A percentile compares a stretch with the other conserved stretches of the same genome.
Evolutionary conservation across 1,140 invertebrate genomes (phyloP).

Genomic region (Cataglyphis hispanica): DNA sequence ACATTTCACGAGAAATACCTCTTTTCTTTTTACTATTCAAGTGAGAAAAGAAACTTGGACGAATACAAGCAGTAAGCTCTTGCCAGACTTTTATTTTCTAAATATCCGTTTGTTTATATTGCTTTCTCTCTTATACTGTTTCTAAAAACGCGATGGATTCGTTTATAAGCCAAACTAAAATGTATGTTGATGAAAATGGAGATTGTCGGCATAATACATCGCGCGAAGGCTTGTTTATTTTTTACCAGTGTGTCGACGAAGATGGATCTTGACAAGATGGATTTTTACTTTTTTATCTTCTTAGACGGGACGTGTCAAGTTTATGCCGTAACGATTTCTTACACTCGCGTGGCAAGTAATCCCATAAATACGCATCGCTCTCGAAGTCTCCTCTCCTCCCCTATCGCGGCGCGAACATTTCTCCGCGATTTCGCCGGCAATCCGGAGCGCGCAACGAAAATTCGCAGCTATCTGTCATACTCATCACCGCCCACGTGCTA

Average conservation of each 20-base stretch:
- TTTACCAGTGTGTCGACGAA: constrained; percentile 8
- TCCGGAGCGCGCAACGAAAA: constrained; percentile 30
- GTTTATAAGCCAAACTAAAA: not conserved
- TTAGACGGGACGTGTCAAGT: constrained; percentile 68
- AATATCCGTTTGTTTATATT: not conserved
- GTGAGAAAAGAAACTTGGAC: not conserved
- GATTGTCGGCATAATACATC: not conserved
- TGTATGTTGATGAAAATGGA: not conserved
- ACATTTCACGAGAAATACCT: not conserved
- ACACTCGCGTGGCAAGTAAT: constrained; percentile 52
- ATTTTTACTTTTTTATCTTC: constrained; percentile 72
- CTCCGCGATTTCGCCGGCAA: constrained; percentile 43
- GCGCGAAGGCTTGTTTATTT: not conserved
- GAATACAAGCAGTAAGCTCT: not conserved
- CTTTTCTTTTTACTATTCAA: not conserved
- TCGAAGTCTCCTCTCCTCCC: constrained; percentile 49
- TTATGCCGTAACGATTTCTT: constrained; percentile 69
- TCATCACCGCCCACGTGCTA: constrained; percentile 4
- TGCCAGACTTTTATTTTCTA: not conserved
- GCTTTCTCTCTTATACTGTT: not conserved
- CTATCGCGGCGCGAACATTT: constrained; percentile 16
- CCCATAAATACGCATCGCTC: constrained; percentile 70
- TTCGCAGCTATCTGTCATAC: constrained; percentile 49
- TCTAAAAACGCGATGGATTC: not conserved
- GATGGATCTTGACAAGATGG: constrained; percentile 1